Evolutionary conservation across 2,888 invertebrate species (phyloP).

Genomic region (Emesis furor): DNA sequence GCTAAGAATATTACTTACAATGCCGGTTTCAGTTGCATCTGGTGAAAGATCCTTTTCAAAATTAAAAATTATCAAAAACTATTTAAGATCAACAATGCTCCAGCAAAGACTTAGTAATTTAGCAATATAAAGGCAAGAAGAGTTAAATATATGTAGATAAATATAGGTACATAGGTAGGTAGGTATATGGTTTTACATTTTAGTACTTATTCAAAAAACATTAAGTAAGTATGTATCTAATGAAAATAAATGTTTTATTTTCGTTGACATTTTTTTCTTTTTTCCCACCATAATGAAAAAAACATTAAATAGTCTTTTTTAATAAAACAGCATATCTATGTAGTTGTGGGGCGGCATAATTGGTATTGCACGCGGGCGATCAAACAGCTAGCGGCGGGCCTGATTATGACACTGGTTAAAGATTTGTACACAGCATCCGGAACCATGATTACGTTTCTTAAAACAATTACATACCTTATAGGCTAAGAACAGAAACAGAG

Average conservation of each 20-base stretch:
- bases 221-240: background rate
- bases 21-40: background rate
- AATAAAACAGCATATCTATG: background rate
- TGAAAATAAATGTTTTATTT: slow-evolving; percentile 18
- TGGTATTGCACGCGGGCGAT: too few species aligned
- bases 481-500: background rate
- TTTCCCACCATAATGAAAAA: background rate
- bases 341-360: background rate
- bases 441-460: too few species aligned
- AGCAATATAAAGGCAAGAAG: slow-evolving; percentile 8
- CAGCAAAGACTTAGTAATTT: slow-evolving; percentile 6
- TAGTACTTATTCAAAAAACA: too few species aligned
- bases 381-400: background rate
- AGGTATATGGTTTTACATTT: too few species aligned
- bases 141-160: slow-evolving; percentile 13
- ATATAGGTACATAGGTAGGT: too few species aligned
- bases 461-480: too few species aligned
- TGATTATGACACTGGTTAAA: too few species aligned
- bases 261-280: background rate
- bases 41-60: background rate
- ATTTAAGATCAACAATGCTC: slow-evolving; percentile 29
- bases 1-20: background rate
- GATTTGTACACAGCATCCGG: too few species aligned
- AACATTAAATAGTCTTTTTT: background rate
- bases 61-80: background rate